phyloP scores from a whole-genome alignment of 2,797 vertebrate species.

The Stomatorhinus walkeri region DNA sequence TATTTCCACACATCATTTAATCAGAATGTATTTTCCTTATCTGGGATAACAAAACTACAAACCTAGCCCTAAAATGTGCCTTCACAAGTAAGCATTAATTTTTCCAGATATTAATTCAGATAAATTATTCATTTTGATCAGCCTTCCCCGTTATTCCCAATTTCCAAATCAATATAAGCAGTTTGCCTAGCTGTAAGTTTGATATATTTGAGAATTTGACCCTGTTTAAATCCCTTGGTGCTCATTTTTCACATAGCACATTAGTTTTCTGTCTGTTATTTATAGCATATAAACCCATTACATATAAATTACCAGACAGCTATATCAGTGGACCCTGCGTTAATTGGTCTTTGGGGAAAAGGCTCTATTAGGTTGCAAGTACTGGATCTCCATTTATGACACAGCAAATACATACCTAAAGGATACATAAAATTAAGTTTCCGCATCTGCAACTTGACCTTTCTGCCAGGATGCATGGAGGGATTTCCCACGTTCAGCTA shows the following conservation, averaged over 20 bases:
- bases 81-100: neutral
- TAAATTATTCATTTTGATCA: neutral
- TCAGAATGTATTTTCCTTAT: neutral
- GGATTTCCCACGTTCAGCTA: neutral
- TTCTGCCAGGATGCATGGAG: neutral
- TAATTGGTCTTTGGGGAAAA: neutral
- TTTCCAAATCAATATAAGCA: neutral
- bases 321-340: neutral
- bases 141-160: neutral
- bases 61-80: neutral
- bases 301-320: neutral
- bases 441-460: neutral
- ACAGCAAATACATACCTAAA: neutral
- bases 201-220: slow-evolving; percentile 4
- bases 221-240: neutral
- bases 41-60: neutral
- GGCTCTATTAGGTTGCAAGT: neutral
- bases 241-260: neutral
- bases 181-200: neutral
- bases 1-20: neutral
- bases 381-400: neutral
- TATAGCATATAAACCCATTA: neutral
- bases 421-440: neutral
- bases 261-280: neutral
- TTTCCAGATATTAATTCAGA: neutral